Conservation (phyloP, 2,888 invertebrate genomes). For the Pseudococcus longispinus region DNA sequence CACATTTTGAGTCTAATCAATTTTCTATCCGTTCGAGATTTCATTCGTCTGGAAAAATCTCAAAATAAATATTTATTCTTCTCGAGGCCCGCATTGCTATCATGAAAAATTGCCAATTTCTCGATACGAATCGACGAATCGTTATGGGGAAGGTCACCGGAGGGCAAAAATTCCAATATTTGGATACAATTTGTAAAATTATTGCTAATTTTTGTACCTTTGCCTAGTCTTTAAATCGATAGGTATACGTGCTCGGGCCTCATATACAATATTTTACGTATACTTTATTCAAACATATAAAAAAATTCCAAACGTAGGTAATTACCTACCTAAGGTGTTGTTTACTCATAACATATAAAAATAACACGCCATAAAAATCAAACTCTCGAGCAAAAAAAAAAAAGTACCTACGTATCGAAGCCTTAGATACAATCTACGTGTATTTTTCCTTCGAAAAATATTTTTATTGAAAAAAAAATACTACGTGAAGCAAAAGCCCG, state of each 20-base stretch:
- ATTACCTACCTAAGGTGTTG: background rate
- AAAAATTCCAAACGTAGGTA: background rate
- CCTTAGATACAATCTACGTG: background rate
- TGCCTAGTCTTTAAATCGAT: background rate
- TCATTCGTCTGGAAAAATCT: too few relatives aligned
- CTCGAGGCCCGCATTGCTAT: too few relatives aligned
- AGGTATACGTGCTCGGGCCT: background rate
- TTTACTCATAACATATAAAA: background rate
- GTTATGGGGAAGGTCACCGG: background rate
- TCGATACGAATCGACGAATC: background rate
- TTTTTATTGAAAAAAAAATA: background rate
- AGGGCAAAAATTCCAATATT: background rate
- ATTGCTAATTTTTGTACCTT: background rate
- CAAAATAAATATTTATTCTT: too few relatives aligned
- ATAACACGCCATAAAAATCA: constrained; percentile 19
- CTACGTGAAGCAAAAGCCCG: background rate
- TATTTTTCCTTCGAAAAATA: background rate
- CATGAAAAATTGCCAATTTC: background rate
- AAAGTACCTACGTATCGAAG: background rate
- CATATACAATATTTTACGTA: too few relatives aligned
- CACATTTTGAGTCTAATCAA: too few relatives aligned
- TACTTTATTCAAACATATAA: background rate
- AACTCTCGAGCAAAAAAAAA: background rate
- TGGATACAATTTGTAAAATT: background rate
- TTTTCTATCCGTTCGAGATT: too few relatives aligned